Conservation (phyloP, 1,140 invertebrate species). For the Drosophila truncata region DNA sequence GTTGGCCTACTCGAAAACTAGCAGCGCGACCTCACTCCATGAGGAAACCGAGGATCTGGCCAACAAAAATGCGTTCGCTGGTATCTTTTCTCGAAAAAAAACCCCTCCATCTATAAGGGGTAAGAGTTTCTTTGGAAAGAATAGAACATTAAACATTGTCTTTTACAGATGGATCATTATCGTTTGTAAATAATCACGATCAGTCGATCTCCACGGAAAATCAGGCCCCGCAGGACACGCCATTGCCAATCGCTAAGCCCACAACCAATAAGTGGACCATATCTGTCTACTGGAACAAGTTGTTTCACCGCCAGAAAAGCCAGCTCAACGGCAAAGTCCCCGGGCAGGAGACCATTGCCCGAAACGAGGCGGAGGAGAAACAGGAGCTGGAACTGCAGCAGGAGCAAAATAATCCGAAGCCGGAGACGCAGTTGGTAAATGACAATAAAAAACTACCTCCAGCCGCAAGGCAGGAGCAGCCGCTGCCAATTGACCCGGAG, state of each 20-base stretch:
- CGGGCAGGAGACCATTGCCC: not conserved
- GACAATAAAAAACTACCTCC: not conserved
- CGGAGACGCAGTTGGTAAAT: not conserved
- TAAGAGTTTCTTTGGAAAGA: constrained; percentile 10
- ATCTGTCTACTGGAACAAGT: constrained; percentile 62
- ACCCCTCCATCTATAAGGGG: constrained; percentile 9
- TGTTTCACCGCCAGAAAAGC: constrained; percentile 58
- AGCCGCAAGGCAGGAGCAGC: not conserved
- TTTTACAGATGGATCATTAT: constrained; percentile 19
- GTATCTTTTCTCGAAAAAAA: constrained; percentile 47
- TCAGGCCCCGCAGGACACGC: constrained; percentile 3
- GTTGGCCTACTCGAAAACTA: constrained; percentile 11
- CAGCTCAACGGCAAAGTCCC: constrained; percentile 6
- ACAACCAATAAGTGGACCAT: constrained; percentile 48
- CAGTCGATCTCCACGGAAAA: not conserved
- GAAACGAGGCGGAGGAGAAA: constrained; percentile 2
- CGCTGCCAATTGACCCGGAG: not conserved
- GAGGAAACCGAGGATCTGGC: constrained; percentile 16
- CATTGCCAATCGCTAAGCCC: constrained; percentile 38
- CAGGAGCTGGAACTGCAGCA: constrained; percentile 11
- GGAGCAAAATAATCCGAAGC: constrained; percentile 22
- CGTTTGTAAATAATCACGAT: not conserved
- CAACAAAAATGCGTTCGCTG: constrained; percentile 27
- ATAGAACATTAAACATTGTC: too few relatives aligned
- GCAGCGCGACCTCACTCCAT: constrained; percentile 4